These are phyloP conservation scores for Drosophila niveifrons DNA, from an alignment of 2,888 invertebrate species.

Conservation along the genomic window DNA sequence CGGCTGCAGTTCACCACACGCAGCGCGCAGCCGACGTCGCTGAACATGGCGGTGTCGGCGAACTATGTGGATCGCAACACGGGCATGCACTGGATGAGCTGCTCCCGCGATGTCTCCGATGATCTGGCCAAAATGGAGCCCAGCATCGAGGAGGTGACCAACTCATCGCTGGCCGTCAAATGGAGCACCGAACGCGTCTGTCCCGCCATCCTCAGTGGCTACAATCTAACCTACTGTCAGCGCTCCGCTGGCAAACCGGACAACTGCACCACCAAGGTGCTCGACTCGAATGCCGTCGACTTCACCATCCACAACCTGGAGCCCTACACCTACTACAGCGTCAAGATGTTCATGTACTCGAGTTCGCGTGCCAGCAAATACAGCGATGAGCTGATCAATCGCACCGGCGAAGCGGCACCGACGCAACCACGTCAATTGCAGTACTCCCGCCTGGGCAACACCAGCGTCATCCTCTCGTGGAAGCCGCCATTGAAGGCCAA, in stretches of 20 bases:
- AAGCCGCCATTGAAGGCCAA: conserved; percentile 90
- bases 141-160: conserved; percentile 60
- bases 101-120: conserved; percentile 84
- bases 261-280: conserved; percentile 61
- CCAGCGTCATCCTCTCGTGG: conserved; percentile 84
- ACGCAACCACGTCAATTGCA: conserved; percentile 85
- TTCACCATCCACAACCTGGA: conserved; percentile 88
- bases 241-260: conserved; percentile 56
- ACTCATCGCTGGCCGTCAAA: conserved; percentile 87
- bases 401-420: conserved; percentile 90
- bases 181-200: conserved; percentile 93
- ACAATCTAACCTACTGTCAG: conserved; percentile 90
- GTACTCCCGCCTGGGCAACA: conserved; percentile 37
- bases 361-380: conserved; percentile 87
- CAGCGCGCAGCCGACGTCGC: conserved; percentile 86
- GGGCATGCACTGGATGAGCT: conserved; percentile 94
- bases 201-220: conserved; percentile 90
- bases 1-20: conserved; percentile 84
- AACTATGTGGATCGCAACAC: conserved; percentile 90
- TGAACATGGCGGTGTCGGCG: conserved; percentile 92
- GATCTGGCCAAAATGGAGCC: conserved; percentile 83
- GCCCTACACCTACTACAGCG: conserved; percentile 91
- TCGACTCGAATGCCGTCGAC: conserved; percentile 69
- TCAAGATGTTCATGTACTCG: conserved; percentile 89
- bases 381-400: conserved; percentile 87